A percentile compares a stretch with the other conserved stretches of the same genome.
Evolutionary conservation across 2,113 vertebrate genomes (phyloP).

Genomic region (Orthonyx spaldingii): DNA sequence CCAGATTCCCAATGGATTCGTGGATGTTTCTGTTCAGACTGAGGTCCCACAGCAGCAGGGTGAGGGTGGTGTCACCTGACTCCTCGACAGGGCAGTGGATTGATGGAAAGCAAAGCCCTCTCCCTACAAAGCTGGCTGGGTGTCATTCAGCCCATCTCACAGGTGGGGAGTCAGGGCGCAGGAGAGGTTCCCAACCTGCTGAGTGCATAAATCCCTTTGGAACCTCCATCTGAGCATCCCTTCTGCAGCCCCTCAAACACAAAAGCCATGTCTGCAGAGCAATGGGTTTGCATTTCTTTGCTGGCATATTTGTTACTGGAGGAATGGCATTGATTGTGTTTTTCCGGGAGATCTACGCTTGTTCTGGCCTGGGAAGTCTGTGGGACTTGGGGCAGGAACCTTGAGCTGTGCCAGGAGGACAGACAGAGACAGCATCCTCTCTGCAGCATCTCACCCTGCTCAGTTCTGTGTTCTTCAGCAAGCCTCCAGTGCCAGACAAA

Average conservation of each 20-base stretch:
- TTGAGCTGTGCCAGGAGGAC: not conserved
- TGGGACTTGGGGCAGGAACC: fast-evolving
- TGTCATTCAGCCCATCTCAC: not conserved
- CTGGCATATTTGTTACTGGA: not conserved
- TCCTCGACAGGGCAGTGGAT: not conserved
- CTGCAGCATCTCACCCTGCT: not conserved
- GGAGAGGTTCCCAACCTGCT: not conserved
- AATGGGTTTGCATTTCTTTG: not conserved
- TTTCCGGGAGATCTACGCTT: fast-evolving
- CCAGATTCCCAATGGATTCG: not conserved
- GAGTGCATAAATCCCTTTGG: not conserved
- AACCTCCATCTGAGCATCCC: not conserved
- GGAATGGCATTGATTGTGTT: not conserved
- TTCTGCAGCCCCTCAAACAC: not conserved
- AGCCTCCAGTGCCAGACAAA: not conserved
- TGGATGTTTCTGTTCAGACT: not conserved
- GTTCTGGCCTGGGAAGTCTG: not conserved
- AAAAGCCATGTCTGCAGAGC: not conserved
- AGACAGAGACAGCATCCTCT: not conserved
- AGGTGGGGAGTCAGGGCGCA: not conserved
- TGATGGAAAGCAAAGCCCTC: not conserved
- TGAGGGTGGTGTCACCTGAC: not conserved
- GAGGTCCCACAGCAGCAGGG: not conserved
- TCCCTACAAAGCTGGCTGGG: not conserved
- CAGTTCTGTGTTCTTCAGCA: not conserved